phyloP scores from a whole-genome alignment of 2,888 invertebrate genomes.

The Mycalesis mineus region DNA sequence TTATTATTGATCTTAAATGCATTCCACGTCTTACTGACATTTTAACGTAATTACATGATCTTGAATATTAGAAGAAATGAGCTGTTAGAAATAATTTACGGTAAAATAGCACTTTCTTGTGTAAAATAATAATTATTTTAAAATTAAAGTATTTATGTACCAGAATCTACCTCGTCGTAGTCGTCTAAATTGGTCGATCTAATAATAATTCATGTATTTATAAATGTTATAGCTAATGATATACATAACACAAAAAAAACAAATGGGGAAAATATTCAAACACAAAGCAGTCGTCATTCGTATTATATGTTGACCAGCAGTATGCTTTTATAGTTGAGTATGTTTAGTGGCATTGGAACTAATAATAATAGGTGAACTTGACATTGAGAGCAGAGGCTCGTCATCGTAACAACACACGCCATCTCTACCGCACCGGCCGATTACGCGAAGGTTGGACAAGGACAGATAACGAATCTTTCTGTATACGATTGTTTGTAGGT shows the following conservation, averaged over 20 bases:
- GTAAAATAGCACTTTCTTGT: too few species aligned
- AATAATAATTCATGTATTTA: too few species aligned
- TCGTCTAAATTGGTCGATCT: background rate
- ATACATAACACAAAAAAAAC: too few species aligned
- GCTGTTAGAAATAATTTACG: too few species aligned
- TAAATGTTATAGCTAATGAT: too few species aligned
- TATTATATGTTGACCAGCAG: conserved; percentile 48
- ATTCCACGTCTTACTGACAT: too few species aligned
- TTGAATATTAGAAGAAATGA: too few species aligned
- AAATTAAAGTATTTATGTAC: too few species aligned
- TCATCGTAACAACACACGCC: conserved; percentile 65
- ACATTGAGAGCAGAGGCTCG: conserved; percentile 77
- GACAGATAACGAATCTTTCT: conserved; percentile 62
- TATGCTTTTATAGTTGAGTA: conserved; percentile 63
- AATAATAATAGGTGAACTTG: conserved; percentile 79
- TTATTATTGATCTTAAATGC: too few species aligned
- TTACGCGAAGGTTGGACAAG: conserved; percentile 48
- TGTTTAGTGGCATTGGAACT: conserved; percentile 75
- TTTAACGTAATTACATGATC: too few species aligned
- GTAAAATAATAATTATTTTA: too few species aligned
- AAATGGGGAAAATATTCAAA: conserved; percentile 8
- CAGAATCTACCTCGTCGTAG: too few species aligned
- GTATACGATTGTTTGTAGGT: conserved; percentile 73
- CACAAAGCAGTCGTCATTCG: conserved; percentile 24
- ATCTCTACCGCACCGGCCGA: conserved; percentile 55